These are phyloP conservation scores for Ficedula albicollis DNA, from an alignment of 2,797 vertebrate species.

Conservation along the genomic window DNA sequence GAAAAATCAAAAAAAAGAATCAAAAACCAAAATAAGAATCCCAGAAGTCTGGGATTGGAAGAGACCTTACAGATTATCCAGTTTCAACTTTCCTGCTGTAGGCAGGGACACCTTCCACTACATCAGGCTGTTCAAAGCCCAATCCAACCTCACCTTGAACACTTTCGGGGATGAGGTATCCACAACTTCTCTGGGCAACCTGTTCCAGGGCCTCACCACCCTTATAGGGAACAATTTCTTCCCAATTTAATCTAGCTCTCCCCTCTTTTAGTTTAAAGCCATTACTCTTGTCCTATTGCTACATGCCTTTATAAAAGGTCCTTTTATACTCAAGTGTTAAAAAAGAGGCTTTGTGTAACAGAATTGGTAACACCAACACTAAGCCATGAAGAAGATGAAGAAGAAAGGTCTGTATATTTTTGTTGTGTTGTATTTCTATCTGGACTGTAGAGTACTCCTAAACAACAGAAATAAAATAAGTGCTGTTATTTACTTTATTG, in stretches of 20 bases:
- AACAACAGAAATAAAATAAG: background rate
- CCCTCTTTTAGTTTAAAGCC: background rate
- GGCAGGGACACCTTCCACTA: background rate
- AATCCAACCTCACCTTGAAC: rapidly evolving
- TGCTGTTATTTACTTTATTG: background rate
- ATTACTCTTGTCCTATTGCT: background rate
- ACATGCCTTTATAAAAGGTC: background rate
- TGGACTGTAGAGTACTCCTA: background rate
- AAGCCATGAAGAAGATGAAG: background rate
- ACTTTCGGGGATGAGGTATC: background rate
- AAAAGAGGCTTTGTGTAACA: background rate
- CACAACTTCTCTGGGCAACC: background rate
- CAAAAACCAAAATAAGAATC: background rate
- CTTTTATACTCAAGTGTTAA: background rate
- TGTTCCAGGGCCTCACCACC: background rate
- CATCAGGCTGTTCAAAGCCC: background rate
- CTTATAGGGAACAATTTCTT: background rate
- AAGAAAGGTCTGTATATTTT: background rate
- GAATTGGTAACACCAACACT: background rate
- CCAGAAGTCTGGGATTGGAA: background rate
- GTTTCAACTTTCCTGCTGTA: background rate
- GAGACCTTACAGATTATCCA: background rate
- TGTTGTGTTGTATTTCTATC: background rate
- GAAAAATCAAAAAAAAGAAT: background rate
- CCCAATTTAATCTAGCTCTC: background rate